Evolutionary conservation across 2,113 vertebrate species (phyloP), one percentile per base, ranked within the genome.

Genomic region (Nothobranchius furzeri): DNA sequence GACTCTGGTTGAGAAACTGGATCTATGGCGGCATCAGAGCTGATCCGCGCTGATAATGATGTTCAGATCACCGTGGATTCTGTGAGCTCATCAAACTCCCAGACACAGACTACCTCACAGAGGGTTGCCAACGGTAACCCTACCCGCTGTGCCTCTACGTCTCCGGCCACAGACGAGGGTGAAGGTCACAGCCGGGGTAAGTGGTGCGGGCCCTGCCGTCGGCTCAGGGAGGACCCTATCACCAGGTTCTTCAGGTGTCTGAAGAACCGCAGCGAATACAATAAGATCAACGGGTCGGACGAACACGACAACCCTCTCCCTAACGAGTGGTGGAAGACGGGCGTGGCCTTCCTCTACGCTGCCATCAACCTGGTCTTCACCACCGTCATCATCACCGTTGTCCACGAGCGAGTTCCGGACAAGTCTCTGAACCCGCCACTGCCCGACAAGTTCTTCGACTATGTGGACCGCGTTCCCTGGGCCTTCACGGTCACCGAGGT

Each of bases 371-470:
- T 99, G 14, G 70, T 99, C 71, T 85, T 98, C 84, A 99, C 96
- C 12, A 96, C 95, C 0, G 95, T 99, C 46, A 91, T 98, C 92
- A 98, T 99, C 90, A 98, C 97, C 15, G 90, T 99, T 13, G 95
- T 99, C 30, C 97, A 99, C 10, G 98, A 99, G 87, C 90, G 98
- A 80, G 98, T 99, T 7, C 97, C 98, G 40, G 94, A 95, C 84
- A 97, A 96, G 88, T 95, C 97, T 37, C 88, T 92, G 50, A 98
- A 91, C 89, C 98, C 97, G 69, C 98, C 98, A 0, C 93, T 99
- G 83, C 98, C 98, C 9, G 98, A 99, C 86, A 99, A 98, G 85
- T 98, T 99, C 87, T 99, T 99, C 68, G 96, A 98, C 91, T 99
- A 98, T 66, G 80, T 98, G 73, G 95, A 95, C 87, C 94, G 95